Conservation (phyloP, 2,113 vertebrate species). For the Vulpes ferrilata region DNA sequence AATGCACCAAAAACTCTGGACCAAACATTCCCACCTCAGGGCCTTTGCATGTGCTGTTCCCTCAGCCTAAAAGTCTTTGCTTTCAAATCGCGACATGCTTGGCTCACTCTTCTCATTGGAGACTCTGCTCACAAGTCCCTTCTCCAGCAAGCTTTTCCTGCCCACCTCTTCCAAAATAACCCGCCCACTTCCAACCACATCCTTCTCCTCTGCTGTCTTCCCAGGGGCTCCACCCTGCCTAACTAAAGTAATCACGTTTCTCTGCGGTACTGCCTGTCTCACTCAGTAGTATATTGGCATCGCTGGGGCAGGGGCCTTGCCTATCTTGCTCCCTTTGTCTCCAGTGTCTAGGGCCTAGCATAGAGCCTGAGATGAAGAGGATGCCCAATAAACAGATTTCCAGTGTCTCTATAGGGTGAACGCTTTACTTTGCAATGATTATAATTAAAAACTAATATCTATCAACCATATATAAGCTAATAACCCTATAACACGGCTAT, state of each 20-base stretch:
- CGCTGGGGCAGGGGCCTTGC: neutral
- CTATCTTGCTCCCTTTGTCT: neutral
- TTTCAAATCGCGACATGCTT: neutral
- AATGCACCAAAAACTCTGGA: fast-evolving
- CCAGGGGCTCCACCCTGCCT: neutral
- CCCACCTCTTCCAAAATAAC: neutral
- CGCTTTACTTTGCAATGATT: neutral
- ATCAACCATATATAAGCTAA: neutral
- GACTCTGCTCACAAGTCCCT: neutral
- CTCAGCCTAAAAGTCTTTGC: neutral
- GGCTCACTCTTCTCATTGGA: neutral
- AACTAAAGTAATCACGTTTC: neutral
- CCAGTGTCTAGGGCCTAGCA: neutral
- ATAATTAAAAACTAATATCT: neutral
- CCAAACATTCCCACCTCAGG: neutral
- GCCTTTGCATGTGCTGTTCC: neutral
- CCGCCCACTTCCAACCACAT: fast-evolving
- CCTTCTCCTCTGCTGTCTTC: neutral
- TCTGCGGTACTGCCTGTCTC: fast-evolving
- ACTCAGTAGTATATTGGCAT: fast-evolving
- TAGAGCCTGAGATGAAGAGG: neutral
- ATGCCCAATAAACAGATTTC: too few species aligned
- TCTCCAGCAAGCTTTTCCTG: neutral
- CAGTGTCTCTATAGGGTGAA: fast-evolving
- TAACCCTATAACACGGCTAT: neutral